Conservation (phyloP, 1,140 invertebrate genomes). For the Condylostylus longicornis region DNA sequence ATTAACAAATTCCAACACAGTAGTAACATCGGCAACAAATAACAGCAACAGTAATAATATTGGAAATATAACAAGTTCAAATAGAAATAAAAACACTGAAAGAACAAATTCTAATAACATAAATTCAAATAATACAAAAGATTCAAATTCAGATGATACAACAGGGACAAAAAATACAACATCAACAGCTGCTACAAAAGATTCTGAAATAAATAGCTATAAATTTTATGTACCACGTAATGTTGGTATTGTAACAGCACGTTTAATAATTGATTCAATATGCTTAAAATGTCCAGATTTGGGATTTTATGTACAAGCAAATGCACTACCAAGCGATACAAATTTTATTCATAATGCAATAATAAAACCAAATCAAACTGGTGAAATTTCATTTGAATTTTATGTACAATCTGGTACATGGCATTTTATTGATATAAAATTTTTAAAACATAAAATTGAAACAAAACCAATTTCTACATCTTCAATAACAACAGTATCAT, state of each 20-base stretch:
- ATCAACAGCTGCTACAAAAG: slow-evolving; percentile 6
- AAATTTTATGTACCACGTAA: slow-evolving; percentile 33
- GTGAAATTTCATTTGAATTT: slow-evolving; percentile 32
- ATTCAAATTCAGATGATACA: slow-evolving; percentile 8
- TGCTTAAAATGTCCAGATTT: slow-evolving; percentile 22
- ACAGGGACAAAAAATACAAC: slow-evolving; percentile 7
- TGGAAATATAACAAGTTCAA: neutral
- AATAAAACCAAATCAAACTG: slow-evolving; percentile 21
- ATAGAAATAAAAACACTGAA: slow-evolving; percentile 4
- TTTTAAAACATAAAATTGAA: slow-evolving; percentile 10
- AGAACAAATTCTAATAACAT: neutral
- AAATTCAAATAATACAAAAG: slow-evolving; percentile 11
- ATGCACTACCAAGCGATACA: slow-evolving; percentile 18
- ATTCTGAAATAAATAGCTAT: slow-evolving; percentile 17
- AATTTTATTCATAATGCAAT: slow-evolving; percentile 17
- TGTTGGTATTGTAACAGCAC: slow-evolving; percentile 19
- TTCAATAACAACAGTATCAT: neutral
- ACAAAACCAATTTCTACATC: slow-evolving; percentile 9
- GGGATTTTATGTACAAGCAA: slow-evolving; percentile 20
- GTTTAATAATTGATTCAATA: slow-evolving; percentile 15
- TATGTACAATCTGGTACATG: slow-evolving; percentile 38
- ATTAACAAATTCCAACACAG: slow-evolving; percentile 9
- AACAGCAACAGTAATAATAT: neutral
- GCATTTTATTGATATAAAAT: slow-evolving; percentile 40
- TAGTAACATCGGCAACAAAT: neutral